phyloP scores from a whole-genome alignment of 2,797 vertebrate species.

The Sciurus vulgaris region DNA sequence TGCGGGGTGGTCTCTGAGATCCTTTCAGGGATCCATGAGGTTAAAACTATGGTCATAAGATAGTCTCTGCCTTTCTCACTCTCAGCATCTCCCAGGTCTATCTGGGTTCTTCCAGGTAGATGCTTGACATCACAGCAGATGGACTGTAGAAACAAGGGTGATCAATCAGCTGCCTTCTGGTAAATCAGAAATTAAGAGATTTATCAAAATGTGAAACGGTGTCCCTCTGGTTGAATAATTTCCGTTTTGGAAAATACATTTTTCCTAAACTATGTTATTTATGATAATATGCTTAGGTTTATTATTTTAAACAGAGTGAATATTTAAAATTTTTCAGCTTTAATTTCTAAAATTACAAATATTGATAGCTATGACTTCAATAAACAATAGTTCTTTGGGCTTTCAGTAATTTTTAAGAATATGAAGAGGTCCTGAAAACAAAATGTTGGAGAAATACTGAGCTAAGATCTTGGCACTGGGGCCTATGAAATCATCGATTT shows the following conservation, averaged over 20 bases:
- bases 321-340: neutral
- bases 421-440: slow-evolving; percentile 42
- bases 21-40: neutral
- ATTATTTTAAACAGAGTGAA: slow-evolving; percentile 34
- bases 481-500: slow-evolving; percentile 74
- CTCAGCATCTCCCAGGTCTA: neutral
- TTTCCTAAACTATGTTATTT: slow-evolving; percentile 45
- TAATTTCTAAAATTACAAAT: slow-evolving; percentile 57
- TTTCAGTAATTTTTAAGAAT: neutral
- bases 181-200: slow-evolving; percentile 59
- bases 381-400: slow-evolving; percentile 11
- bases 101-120: neutral
- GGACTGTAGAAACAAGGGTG: neutral
- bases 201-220: slow-evolving; percentile 45
- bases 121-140: neutral
- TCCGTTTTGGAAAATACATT: slow-evolving; percentile 59
- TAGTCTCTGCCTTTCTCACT: neutral
- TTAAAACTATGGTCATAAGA: neutral
- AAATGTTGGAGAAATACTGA: slow-evolving; percentile 66
- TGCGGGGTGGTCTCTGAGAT: neutral
- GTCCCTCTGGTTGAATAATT: slow-evolving; percentile 34
- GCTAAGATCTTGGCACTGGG: slow-evolving; percentile 68
- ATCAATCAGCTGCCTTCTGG: slow-evolving; percentile 39
- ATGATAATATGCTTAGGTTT: neutral
- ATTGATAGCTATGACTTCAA: slow-evolving; percentile 5